Evolutionary conservation across 2,888 invertebrate species (phyloP).

Genomic region (Campoplex nolae): DNA sequence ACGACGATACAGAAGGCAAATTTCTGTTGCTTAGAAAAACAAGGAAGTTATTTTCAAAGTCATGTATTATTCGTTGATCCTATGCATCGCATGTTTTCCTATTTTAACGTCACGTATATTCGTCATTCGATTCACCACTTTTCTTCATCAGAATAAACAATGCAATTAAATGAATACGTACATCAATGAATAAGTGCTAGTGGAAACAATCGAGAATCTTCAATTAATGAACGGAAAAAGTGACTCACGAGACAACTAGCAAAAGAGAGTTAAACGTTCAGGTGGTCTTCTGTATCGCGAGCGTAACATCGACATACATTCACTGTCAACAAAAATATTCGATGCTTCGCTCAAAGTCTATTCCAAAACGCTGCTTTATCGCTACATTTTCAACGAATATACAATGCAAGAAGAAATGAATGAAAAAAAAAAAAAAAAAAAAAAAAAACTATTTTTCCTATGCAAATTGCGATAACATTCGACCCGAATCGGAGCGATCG

Average conservation of each 20-base stretch:
- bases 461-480: constrained; percentile 57
- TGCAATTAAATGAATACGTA: neutral
- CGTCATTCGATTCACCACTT: neutral
- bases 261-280: constrained; percentile 14
- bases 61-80: neutral
- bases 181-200: neutral
- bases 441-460: constrained; percentile 48
- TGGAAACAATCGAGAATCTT: constrained; percentile 15
- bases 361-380: constrained; percentile 7
- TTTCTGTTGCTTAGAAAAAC: neutral
- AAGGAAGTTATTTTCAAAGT: neutral
- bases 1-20: neutral
- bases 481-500: constrained; percentile 63
- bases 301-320: constrained; percentile 1
- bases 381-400: constrained; percentile 9
- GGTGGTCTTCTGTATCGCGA: neutral
- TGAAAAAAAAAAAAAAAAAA: constrained; percentile 23
- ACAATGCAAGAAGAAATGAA: constrained; percentile 31
- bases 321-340: neutral
- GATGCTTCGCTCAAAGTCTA: neutral
- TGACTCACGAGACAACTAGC: constrained; percentile 5
- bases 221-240: constrained; percentile 38
- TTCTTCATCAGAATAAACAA: neutral
- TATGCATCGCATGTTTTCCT: neutral
- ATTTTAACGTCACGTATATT: neutral